A percentile compares a stretch with the other conserved stretches of the same genome.
Evolutionary conservation across 2,888 invertebrate genomes (phyloP).

Genomic region (Philopedon plagiatum): DNA sequence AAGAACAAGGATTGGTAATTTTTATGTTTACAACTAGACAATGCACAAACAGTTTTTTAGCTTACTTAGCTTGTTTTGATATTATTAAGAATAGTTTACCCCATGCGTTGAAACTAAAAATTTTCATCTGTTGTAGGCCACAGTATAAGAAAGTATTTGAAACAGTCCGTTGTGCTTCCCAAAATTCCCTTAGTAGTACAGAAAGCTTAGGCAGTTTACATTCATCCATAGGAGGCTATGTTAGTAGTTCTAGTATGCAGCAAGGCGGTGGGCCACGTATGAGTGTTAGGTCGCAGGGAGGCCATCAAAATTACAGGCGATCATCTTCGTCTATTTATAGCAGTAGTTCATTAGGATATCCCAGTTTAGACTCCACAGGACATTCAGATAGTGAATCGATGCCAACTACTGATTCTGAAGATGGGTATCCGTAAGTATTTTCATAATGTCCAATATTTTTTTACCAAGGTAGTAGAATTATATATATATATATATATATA

Average conservation of each 20-base stretch:
- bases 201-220: conserved; percentile 70
- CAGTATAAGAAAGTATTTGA: conserved; percentile 93
- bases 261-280: conserved; percentile 71
- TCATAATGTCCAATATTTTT: not conserved
- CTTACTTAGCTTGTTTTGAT: too few species aligned
- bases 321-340: conserved; percentile 71
- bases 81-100: too few species aligned
- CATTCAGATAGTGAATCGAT: conserved; percentile 72
- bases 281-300: conserved; percentile 63
- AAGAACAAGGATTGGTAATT: too few species aligned
- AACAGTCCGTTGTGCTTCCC: conserved; percentile 88
- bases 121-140: conserved; percentile 71
- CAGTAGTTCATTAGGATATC: conserved; percentile 69
- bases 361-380: conserved; percentile 72
- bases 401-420: conserved; percentile 80
- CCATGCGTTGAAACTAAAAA: not conserved
- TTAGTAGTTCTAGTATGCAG: conserved; percentile 64
- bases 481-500: too few species aligned
- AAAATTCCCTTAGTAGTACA: conserved; percentile 68
- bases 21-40: too few species aligned
- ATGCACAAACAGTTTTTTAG: too few species aligned
- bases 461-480: too few species aligned
- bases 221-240: conserved; percentile 62
- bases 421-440: conserved; percentile 78
- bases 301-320: conserved; percentile 65